Base-by-base conservation (phyloP, 2,113 vertebrate species). In the Pedionomus torquatus region DNA sequence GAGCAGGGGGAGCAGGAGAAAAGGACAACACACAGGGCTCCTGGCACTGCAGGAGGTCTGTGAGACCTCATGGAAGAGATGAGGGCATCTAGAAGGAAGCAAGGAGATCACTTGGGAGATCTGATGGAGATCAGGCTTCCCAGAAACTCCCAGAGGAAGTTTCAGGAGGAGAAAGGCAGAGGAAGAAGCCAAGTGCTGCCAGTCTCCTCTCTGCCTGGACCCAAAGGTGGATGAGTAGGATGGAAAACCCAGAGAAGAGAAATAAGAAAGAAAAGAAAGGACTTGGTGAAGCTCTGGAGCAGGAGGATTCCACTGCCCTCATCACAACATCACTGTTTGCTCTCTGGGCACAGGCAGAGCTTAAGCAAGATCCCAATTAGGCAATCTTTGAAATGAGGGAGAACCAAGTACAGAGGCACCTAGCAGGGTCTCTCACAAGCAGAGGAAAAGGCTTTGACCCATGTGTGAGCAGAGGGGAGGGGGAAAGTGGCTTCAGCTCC, bases 291-390 rank as follows among this genome's bases (percentile, higher is more conserved):
- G 76, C 31, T 85, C 88, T 63, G 54, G 11, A 90, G 18, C 6
- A 44, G 24, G 25, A 80, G 30, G 37, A 86, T 74, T 66, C n/a
- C 51, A 41, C 15, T 63, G 26, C 24, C 24, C 33, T 75, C 7
- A 2, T 75, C 72, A 71, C 77, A 52, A 13, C 39, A 48, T 0
- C 16, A 54, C 64, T 44, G 33, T n/a, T 10, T 83, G 26, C 63
- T 75, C 51, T 81, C 75, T 63, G 31, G 31, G 55, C 46, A 52
- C 49, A 64, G 60, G 43, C 33, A 23, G 0, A 51, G 76, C 43
- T 83, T 46, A 33, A 70, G 55, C 41, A 83, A 71, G 46, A 81
- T 63, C 71, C 68, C 83, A 63, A 93, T 74, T 39, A 81, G 71
- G 72, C 51, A 81, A 60, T 3, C 51, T 37, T 26, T 44, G 90